Evolutionary conservation across 2,888 invertebrate genomes (phyloP).

Genomic region (Margaritifera margaritifera): DNA sequence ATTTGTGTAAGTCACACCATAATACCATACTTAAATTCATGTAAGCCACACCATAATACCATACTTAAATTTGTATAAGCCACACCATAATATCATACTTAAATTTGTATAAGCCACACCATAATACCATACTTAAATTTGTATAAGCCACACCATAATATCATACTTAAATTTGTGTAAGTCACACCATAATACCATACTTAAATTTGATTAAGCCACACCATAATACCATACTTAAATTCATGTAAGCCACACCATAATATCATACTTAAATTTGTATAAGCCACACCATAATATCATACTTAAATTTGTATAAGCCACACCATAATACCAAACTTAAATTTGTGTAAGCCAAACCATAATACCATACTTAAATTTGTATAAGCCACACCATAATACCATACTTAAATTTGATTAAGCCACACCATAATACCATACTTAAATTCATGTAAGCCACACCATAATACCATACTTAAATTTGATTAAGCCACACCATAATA

Average conservation of each 20-base stretch:
- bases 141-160: not conserved
- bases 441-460: not conserved
- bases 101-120: not conserved
- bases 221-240: slow-evolving; percentile 18
- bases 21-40: slow-evolving; percentile 17
- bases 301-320: not conserved
- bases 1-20: not conserved
- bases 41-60: slow-evolving; percentile 10
- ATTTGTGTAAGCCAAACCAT: not conserved
- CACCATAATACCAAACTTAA: slow-evolving; percentile 18
- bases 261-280: not conserved
- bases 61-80: slow-evolving; percentile 4
- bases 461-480: slow-evolving; percentile 19
- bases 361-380: slow-evolving; percentile 18
- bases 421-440: slow-evolving; percentile 17
- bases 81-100: too few relatives aligned
- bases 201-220: not conserved
- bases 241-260: not conserved
- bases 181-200: slow-evolving; percentile 14
- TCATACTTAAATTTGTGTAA: not conserved
- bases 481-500: slow-evolving; percentile 2
- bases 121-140: slow-evolving; percentile 19
- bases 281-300: not conserved
- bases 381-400: slow-evolving; percentile 10
- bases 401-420: slow-evolving; percentile 3